Evolutionary conservation across 2,888 invertebrate genomes (phyloP).

Genomic region (Odontomyia ornata): DNA sequence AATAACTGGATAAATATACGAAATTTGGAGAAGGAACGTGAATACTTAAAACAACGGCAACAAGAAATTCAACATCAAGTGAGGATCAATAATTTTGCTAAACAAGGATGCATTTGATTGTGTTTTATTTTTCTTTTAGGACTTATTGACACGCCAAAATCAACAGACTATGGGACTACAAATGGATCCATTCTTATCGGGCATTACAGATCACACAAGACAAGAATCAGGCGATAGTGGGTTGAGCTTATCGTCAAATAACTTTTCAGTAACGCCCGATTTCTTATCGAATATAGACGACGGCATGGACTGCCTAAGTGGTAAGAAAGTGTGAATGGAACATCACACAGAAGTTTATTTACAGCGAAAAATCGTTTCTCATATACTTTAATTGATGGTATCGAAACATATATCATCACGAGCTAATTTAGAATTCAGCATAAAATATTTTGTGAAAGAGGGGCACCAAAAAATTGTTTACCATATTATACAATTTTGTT

Average conservation of each 20-base stretch:
- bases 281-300: constrained; percentile 91
- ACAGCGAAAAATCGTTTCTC: no score
- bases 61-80: constrained; percentile 90
- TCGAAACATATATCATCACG: no score
- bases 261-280: constrained; percentile 91
- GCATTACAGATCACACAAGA: constrained; percentile 86
- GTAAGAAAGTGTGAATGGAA: constrained; percentile 64
- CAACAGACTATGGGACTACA: constrained; percentile 55
- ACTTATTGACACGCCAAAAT: constrained; percentile 52
- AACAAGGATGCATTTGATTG: background rate
- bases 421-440: no score
- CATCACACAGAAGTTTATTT: no score
- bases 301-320: constrained; percentile 87
- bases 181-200: constrained; percentile 81
- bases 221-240: constrained; percentile 97
- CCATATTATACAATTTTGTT: no score
- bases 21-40: constrained; percentile 87
- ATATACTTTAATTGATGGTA: no score
- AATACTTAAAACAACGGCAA: constrained; percentile 86
- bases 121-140: constrained; percentile 43
- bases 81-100: constrained; percentile 50
- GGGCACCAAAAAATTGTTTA: no score
- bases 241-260: constrained; percentile 84
- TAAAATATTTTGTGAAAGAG: no score
- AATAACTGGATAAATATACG: constrained; percentile 62